phyloP scores from a whole-genome alignment of 2,888 invertebrate species.

The Herminia tarsipennalis region DNA sequence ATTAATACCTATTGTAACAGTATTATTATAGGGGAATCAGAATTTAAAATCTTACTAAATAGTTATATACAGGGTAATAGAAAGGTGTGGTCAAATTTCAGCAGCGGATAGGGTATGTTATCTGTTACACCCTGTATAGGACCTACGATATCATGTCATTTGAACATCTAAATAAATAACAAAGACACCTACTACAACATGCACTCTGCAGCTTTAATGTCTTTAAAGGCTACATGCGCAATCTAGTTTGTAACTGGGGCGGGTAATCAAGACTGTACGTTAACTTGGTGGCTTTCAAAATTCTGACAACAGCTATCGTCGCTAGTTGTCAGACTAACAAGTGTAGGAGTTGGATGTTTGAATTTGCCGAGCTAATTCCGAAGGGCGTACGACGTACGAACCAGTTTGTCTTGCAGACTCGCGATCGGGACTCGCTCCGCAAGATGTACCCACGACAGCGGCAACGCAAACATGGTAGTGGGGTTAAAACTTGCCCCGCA shows the following conservation, averaged over 20 bases:
- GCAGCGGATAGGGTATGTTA: too few relatives aligned
- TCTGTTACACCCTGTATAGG: too few relatives aligned
- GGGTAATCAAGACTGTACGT: slow-evolving; percentile 34
- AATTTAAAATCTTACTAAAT: too few relatives aligned
- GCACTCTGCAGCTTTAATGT: too few relatives aligned
- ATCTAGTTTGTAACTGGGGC: slow-evolving; percentile 22
- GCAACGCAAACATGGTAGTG: slow-evolving; percentile 70
- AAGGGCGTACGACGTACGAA: slow-evolving; percentile 50
- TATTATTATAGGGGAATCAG: too few relatives aligned
- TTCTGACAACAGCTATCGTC: slow-evolving; percentile 42
- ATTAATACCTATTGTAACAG: too few relatives aligned
- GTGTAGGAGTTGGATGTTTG: slow-evolving; percentile 58
- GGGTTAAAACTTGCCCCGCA: slow-evolving; percentile 76
- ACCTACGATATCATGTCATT: too few relatives aligned
- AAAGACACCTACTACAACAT: too few relatives aligned
- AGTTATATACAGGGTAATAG: too few relatives aligned
- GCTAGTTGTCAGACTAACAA: slow-evolving; percentile 41
- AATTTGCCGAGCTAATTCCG: slow-evolving; percentile 67
- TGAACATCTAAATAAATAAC: too few relatives aligned
- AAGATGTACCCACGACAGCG: slow-evolving; percentile 51
- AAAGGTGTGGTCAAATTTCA: too few relatives aligned
- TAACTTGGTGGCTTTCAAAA: slow-evolving; percentile 39
- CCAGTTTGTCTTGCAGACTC: slow-evolving; percentile 44
- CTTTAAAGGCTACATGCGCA: too few relatives aligned
- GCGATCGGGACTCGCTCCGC: slow-evolving; percentile 46